These are phyloP conservation scores for Eurystomus gularis DNA, from an alignment of 2,113 vertebrate species.

Conservation along the genomic window DNA sequence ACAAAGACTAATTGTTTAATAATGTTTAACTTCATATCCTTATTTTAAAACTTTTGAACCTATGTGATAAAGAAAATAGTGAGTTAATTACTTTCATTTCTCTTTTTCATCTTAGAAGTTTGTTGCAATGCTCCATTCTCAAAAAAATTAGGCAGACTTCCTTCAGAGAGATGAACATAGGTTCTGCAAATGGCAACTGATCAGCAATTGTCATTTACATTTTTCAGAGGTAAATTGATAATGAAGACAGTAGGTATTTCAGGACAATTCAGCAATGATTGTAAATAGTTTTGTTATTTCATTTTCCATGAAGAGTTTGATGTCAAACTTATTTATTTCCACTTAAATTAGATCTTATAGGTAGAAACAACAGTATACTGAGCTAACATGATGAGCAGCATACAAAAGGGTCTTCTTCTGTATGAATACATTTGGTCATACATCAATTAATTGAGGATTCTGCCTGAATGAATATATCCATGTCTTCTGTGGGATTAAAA, in stretches of 20 bases:
- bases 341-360: not conserved
- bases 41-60: not conserved
- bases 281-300: not conserved
- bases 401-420: not conserved
- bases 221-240: not conserved
- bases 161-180: not conserved
- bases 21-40: not conserved
- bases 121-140: not conserved
- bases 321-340: not conserved
- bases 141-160: not conserved
- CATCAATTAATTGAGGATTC: not conserved
- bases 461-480: not conserved
- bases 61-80: not conserved
- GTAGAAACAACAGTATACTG: not conserved
- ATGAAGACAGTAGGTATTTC: not conserved
- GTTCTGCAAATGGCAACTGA: not conserved
- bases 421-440: not conserved
- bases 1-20: not conserved
- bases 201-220: not conserved
- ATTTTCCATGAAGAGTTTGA: not conserved
- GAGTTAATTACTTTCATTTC: not conserved
- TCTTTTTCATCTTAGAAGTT: not conserved
- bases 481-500: not conserved
- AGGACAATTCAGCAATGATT: not conserved
- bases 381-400: not conserved